phyloP scores from a whole-genome alignment of 2,888 invertebrate genomes.

The Nezara viridula region DNA sequence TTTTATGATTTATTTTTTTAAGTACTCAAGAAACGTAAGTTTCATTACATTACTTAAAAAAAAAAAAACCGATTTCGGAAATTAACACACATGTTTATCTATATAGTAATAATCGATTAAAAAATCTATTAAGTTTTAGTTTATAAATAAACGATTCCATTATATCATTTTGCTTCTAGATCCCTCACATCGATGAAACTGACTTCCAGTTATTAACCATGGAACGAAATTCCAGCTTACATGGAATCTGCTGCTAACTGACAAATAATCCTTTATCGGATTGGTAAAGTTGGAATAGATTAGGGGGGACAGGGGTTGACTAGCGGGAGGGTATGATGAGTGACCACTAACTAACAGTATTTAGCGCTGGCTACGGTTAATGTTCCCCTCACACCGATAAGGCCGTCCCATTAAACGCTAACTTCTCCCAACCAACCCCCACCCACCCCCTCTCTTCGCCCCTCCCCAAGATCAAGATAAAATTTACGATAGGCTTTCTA shows the following conservation, averaged over 20 bases:
- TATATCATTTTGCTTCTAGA: too few species aligned
- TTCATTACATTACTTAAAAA: too few species aligned
- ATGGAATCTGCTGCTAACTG: background rate
- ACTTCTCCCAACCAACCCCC: slow-evolving; percentile 34
- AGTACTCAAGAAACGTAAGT: too few species aligned
- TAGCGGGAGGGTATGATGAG: background rate
- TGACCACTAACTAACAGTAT: slow-evolving; percentile 45
- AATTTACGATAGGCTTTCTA: slow-evolving; percentile 50
- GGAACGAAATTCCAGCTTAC: background rate
- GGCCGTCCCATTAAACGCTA: slow-evolving; percentile 47
- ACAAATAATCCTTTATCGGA: background rate
- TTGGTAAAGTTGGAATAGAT: slow-evolving; percentile 25
- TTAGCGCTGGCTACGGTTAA: slow-evolving; percentile 36
- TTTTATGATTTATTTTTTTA: too few species aligned
- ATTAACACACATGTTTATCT: too few species aligned
- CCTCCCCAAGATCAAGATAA: slow-evolving; percentile 20
- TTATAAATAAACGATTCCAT: too few species aligned
- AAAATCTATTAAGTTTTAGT: too few species aligned
- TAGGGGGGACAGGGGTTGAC: background rate
- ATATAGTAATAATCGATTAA: too few species aligned
- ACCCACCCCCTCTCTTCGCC: background rate
- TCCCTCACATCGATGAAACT: too few species aligned
- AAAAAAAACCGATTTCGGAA: too few species aligned
- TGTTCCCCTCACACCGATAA: slow-evolving; percentile 45
- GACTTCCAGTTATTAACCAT: too few species aligned